Conservation (phyloP, 2,113 vertebrate species). For the Sinocyclocheilus grahami region DNA sequence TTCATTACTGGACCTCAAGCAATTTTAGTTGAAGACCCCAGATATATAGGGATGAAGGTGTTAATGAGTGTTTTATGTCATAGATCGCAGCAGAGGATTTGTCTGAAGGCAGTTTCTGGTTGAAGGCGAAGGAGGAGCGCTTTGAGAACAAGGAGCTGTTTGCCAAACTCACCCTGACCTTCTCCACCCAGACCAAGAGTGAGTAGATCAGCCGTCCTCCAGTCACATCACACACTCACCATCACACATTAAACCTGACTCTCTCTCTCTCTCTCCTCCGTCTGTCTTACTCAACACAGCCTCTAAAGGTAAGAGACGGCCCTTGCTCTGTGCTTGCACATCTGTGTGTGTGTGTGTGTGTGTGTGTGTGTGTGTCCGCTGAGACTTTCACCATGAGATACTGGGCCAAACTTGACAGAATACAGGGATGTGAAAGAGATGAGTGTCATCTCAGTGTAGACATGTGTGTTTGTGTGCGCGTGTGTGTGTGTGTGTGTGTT, state of each 20-base stretch:
- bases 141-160: constrained; percentile 89
- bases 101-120: constrained; percentile 87
- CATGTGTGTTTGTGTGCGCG: not conserved
- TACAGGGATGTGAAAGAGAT: not conserved
- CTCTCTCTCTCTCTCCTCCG: not conserved
- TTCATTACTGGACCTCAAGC: too few relatives aligned
- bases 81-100: constrained; percentile 84
- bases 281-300: constrained; percentile 31
- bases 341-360: not conserved
- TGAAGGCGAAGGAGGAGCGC: constrained; percentile 80
- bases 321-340: not conserved
- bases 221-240: constrained; percentile 13
- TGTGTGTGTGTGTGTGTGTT: not conserved
- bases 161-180: constrained; percentile 84
- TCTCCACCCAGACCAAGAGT: constrained; percentile 88
- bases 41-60: not conserved
- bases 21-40: too few relatives aligned
- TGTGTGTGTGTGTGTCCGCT: not conserved
- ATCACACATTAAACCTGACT: constrained; percentile 11
- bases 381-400: not conserved
- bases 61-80: constrained; percentile 26
- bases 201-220: constrained; percentile 64
- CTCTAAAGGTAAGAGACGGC: constrained; percentile 31
- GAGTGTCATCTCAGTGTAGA: not conserved
- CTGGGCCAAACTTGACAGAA: not conserved